These are phyloP conservation scores for Sinopyrophorus schimmeli DNA, from an alignment of 2,888 invertebrate species.

Conservation along the genomic window DNA sequence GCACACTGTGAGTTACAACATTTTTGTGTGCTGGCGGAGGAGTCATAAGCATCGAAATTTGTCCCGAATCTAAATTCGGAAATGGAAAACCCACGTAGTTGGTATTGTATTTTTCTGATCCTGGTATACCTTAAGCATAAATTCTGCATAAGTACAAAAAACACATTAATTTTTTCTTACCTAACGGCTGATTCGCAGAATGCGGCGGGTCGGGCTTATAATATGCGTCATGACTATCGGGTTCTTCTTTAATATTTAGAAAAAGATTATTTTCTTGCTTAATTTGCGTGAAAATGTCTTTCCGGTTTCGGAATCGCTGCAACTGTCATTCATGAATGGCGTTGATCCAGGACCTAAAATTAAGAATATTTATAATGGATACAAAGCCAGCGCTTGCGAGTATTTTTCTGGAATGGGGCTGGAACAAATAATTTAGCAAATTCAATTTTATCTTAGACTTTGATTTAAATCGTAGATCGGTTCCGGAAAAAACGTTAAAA, in stretches of 20 bases:
- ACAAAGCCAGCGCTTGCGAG: no score
- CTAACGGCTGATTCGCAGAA: slow-evolving; percentile 41
- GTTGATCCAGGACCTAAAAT: slow-evolving; percentile 56
- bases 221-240: slow-evolving; percentile 50
- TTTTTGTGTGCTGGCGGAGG: slow-evolving; percentile 54
- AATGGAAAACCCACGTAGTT: slow-evolving; percentile 47
- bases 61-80: slow-evolving; percentile 41
- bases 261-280: slow-evolving; percentile 46
- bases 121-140: slow-evolving; percentile 8
- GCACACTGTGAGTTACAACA: slow-evolving; percentile 45
- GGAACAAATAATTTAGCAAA: no score
- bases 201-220: slow-evolving; percentile 39
- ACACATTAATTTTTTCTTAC: slow-evolving; percentile 31
- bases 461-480: no score
- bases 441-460: no score
- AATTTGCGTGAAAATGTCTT: slow-evolving; percentile 42
- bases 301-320: slow-evolving; percentile 57
- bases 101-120: slow-evolving; percentile 45
- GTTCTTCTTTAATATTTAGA: slow-evolving; percentile 55
- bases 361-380: no score
- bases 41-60: slow-evolving; percentile 43
- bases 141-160: no score
- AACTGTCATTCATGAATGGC: slow-evolving; percentile 58
- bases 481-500: no score
- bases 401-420: no score